Evolutionary conservation across 2,113 vertebrate species (phyloP), one percentile per base, ranked within the genome.

Genomic region (Mesocricetus auratus): DNA sequence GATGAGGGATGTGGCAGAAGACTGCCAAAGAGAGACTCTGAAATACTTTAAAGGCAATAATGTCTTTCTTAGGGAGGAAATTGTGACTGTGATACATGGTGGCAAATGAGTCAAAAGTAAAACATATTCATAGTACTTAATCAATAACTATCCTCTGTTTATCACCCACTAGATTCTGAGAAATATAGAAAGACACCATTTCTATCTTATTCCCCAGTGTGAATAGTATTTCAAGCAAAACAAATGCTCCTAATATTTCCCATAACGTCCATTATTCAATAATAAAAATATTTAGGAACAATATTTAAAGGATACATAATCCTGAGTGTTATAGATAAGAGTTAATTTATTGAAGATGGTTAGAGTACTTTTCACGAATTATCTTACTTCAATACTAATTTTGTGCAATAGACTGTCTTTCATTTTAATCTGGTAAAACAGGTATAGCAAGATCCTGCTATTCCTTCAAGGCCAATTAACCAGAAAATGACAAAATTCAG

Each of bases 101-200:
- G 56, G 89, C 60, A 50, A 96, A 47, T 17, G n/a, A 88, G 53
- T 66, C 85, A 90, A 95, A 90, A 86, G 88, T 94, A 89, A 94
- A 77, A 62, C 22, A 13, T 74, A 86, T 90, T 94, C 90, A 94
- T 1, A 77, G 92, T 92, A 71, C 92, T 68, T 82, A 33, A 83
- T 64, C 62, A 91, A 83, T 33, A 77, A 92, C 31, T 66, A n/a
- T 31, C 89, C 4, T 39, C 6, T 89, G 11, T 62, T 95, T 39
- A 74, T 93, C n/a, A 78, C 39, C 50, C 31, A 68, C 64, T 73
- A 50, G 24, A 82, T 47, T 71, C 66, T 87, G 77, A 91, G 69
- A 29, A 83, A 42, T 47, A 53, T 24, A 68, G 17, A 53, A 86
- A 92, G 94, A 36, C 3, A 60, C 4, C 21, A 3, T 85, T 82